Conservation (phyloP, 2,797 vertebrate species). For the Mastacembelus armatus region DNA sequence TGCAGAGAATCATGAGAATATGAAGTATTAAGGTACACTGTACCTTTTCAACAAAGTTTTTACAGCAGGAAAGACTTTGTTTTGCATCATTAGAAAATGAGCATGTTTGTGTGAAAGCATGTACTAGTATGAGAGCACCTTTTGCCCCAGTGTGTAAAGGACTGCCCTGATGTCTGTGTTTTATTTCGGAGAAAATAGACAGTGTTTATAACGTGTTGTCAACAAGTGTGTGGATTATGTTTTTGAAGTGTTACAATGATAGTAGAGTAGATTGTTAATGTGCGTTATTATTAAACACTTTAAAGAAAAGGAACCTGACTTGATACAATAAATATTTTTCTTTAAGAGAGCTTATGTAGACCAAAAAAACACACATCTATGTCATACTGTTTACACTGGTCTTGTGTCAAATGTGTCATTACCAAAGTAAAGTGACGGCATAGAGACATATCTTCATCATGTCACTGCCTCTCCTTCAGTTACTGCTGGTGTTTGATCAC, state of each 20-base stretch:
- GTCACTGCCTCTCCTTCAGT: slow-evolving; percentile 6
- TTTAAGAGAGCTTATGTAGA: neutral
- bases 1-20: neutral
- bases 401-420: neutral
- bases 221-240: slow-evolving; percentile 31
- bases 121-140: slow-evolving; percentile 30
- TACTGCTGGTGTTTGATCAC: neutral
- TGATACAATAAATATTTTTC: neutral
- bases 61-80: neutral
- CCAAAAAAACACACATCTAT: neutral
- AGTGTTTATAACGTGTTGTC: slow-evolving; percentile 41
- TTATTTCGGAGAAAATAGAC: slow-evolving; percentile 17
- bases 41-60: neutral
- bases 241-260: slow-evolving; percentile 34
- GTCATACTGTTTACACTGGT: too few relatives aligned
- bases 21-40: slow-evolving; percentile 5
- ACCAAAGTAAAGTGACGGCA: slow-evolving; percentile 29
- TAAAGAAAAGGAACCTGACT: slow-evolving; percentile 29
- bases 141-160: slow-evolving; percentile 16
- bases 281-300: slow-evolving; percentile 36
- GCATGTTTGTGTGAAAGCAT: slow-evolving; percentile 73
- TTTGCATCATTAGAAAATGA: slow-evolving; percentile 38
- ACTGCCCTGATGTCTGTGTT: slow-evolving; percentile 26
- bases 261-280: slow-evolving; percentile 53
- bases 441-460: neutral